Evolutionary conservation across 2,888 invertebrate species (phyloP).

Genomic region (Gnatocerus cornutus): DNA sequence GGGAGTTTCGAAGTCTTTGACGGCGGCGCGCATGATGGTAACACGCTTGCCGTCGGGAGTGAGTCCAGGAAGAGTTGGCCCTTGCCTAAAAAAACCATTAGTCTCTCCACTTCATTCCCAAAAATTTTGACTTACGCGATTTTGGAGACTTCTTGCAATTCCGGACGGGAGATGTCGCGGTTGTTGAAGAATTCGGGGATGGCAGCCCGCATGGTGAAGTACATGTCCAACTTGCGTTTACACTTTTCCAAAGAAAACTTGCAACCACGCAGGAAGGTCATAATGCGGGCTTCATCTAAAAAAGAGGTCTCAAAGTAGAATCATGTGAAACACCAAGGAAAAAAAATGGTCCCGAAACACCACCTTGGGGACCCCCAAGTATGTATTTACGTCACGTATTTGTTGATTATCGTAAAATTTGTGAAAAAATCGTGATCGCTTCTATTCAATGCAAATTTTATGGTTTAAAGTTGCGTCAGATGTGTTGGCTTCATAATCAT

Average conservation of each 20-base stretch:
- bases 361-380: no score
- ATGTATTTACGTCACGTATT: no score
- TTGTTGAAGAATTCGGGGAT: conserved; percentile 88
- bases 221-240: conserved; percentile 90
- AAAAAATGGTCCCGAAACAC: no score
- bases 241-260: conserved; percentile 91
- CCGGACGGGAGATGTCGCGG: conserved; percentile 82
- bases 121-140: conserved; percentile 21
- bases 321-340: no score
- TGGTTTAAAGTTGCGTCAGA: no score
- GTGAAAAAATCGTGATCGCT: no score
- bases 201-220: conserved; percentile 88
- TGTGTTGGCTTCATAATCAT: no score
- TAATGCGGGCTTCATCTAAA: conserved; percentile 83
- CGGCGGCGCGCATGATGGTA: conserved; percentile 81
- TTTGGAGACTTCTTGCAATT: conserved; percentile 72
- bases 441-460: no score
- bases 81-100: conserved; percentile 48
- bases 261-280: conserved; percentile 90
- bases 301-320: neutral
- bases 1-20: conserved; percentile 81
- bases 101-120: neutral
- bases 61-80: conserved; percentile 85
- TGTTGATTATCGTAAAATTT: no score
- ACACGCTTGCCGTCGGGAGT: conserved; percentile 87